Evolutionary conservation across 2,797 vertebrate genomes (phyloP), one percentile per base, ranked within the genome.

Genomic region (Gallirallus australis): DNA sequence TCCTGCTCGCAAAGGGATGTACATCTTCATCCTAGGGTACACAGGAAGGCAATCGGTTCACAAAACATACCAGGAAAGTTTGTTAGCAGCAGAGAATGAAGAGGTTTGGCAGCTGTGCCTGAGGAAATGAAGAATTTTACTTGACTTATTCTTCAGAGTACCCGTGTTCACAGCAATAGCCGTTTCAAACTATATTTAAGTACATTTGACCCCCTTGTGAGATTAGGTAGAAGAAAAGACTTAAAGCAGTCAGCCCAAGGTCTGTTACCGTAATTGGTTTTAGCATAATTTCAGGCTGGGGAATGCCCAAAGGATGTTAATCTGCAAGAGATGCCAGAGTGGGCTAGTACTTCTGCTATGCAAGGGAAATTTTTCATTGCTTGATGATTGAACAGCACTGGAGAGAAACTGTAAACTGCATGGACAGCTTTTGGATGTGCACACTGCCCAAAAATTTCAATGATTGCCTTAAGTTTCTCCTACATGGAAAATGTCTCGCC

Each of bases 401-500:
- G 33, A 60, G 35, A 73, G 24, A 77, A 91, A 75, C 0, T 53
- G 21, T 24, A 63, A 81, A 66, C 35, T 77, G 52, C 21, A 35
- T 1, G 18, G 86, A 81, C 27, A 86, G 35, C 53, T 68, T 64
- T 45, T 94, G 90, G 82, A 64, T 64, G 30, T 17, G 25, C 60
- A 61, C 65, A 76, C 33, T 77, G 18, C 19, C 65, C 64, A 11
- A 81, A 86, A 82, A 68, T 7, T 33, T 82, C 73, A 52, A 2
- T 1, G 5, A 68, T 6, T 53, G 28, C 64, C 35, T 66, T 17
- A 52, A 85, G 59, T 50, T 82, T 48, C 56, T 90, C 64, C 79
- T 1, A 0, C 7, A 35, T 8, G 61, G 76, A 91, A 70, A 88
- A 83, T 0, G 0, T 64, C 39, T 76, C 39, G 11, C 39, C 56